Percentiles rank a stretch among this genome's conserved stretches.
Conservation (phyloP, 92 coral and sea anemone species). For the Palythoa heliodiscus region DNA sequence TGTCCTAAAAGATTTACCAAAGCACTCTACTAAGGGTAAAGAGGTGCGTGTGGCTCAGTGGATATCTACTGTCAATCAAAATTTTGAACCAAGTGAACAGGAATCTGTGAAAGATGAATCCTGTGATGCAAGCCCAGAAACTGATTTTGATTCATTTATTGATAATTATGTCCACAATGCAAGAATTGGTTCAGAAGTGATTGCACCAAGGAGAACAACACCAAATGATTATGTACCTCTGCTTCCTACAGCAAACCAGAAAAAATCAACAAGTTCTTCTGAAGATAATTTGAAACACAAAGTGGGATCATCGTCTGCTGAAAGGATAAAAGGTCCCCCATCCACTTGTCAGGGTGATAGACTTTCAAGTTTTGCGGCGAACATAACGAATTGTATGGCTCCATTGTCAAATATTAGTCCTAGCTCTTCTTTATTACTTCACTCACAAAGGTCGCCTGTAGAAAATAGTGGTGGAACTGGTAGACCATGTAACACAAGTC, state of each 20-base stretch:
- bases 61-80: conserved; percentile 66
- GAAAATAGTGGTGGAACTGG: conserved; percentile 3
- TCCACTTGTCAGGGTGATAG: neutral
- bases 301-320: neutral
- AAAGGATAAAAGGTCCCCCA: neutral
- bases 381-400: neutral
- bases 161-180: conserved; percentile 31
- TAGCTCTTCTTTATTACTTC: neutral
- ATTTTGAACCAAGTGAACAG: conserved; percentile 76
- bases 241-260: neutral
- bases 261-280: neutral
- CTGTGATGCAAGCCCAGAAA: neutral
- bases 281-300: neutral
- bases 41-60: conserved; percentile 68
- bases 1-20: conserved; percentile 5
- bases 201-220: neutral
- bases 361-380: neutral
- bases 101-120: conserved; percentile 56
- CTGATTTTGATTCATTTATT: conserved; percentile 27
- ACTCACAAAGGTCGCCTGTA: neutral
- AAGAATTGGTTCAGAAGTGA: neutral
- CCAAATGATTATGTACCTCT: neutral
- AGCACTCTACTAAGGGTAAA: conserved; percentile 22
- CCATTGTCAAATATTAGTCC: neutral
- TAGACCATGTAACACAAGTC: conserved; percentile 6